Percentiles rank a stretch among this genome's conserved stretches.
These are phyloP conservation scores for Vireo griseus DNA, from an alignment of 2,797 vertebrate genomes.

Conservation along the genomic window DNA sequence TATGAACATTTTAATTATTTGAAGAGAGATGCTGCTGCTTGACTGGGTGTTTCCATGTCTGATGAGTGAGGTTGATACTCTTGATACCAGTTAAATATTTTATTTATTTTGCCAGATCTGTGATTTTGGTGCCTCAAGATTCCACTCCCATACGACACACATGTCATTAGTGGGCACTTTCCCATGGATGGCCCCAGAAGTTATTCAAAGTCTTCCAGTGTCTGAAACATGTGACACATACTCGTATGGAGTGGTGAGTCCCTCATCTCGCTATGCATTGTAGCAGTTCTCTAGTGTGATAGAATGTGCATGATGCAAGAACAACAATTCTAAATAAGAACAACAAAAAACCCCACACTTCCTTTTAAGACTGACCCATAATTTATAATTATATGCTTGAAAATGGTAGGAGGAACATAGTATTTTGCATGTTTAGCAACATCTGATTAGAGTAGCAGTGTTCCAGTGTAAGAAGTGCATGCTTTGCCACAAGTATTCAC, in stretches of 20 bases:
- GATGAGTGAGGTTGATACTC: not conserved
- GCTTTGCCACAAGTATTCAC: not conserved
- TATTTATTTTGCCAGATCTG: conserved; percentile 82
- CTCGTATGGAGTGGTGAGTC: conserved; percentile 96
- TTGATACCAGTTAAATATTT: not conserved
- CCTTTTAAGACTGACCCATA: not conserved
- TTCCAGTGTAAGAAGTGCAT: not conserved
- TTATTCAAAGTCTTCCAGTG: conserved; percentile 96
- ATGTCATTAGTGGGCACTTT: conserved; percentile 99
- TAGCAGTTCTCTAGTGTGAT: not conserved
- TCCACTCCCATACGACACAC: conserved; percentile 95
- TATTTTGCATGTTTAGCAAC: not conserved
- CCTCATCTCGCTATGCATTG: not conserved
- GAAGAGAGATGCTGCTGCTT: not conserved
- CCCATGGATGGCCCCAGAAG: conserved; percentile 99
- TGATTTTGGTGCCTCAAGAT: conserved; percentile 95
- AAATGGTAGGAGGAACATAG: not conserved
- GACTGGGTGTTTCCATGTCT: not conserved
- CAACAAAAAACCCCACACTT: not conserved
- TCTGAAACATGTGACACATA: conserved; percentile 98
- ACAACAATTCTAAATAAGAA: not conserved
- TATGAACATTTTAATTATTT: conserved; percentile 64
- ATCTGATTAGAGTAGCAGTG: not conserved
- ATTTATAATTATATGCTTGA: not conserved
- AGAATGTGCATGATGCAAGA: not conserved